Evolutionary conservation across 2,113 vertebrate species (phyloP), one percentile per base, ranked within the genome.

Genomic region (Chaetodon auriga): DNA sequence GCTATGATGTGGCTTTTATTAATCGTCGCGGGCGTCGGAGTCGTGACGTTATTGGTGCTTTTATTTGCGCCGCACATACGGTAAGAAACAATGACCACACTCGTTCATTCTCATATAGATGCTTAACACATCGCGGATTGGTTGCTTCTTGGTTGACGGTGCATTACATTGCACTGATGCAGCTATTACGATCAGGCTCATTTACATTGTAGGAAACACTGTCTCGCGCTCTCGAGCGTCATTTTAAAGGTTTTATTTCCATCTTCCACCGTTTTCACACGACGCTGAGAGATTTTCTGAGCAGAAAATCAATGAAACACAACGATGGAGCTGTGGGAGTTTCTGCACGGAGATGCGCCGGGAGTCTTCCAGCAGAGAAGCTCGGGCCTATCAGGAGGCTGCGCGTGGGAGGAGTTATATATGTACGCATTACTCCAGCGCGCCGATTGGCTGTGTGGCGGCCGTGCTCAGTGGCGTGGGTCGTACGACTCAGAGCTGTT

Each of bases 11-110:
- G 92, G 74, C 68, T 95, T 19, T 48, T 93, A 63, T 73, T 95
- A 21, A 90, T 94, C 11, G 68, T 96, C 72, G 93, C 94, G 25
- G 91, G 92, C 43, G 90, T 95, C 68, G 87, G 94, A 38, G 83
- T 95, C 5, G 90, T 95, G 62, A 89, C 91, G 16, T 53, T 97
- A 15, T 84, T 97, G 25, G 87, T 95, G 19, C 25, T 96, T 76
- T 88, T 94, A 80, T 94, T 96, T 77, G 92, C 94, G 13, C 94
- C 96, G 70, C 94, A 95, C 51, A 95, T 97, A 92, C 95, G 97
- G 97, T 98, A 92, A 91, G 96, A 83, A 5, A 25, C 65, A 5
- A 5, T 1, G 1, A 11, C 14, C 0, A 0, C 36, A 3, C 10
- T 14, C 61, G 0, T 16, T 23, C 7, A 18, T 68, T 46, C n/a